Evolutionary conservation across 1,140 invertebrate genomes (phyloP), one percentile per base, ranked within the genome.

Genomic region (Holcopasites calliopsidis): DNA sequence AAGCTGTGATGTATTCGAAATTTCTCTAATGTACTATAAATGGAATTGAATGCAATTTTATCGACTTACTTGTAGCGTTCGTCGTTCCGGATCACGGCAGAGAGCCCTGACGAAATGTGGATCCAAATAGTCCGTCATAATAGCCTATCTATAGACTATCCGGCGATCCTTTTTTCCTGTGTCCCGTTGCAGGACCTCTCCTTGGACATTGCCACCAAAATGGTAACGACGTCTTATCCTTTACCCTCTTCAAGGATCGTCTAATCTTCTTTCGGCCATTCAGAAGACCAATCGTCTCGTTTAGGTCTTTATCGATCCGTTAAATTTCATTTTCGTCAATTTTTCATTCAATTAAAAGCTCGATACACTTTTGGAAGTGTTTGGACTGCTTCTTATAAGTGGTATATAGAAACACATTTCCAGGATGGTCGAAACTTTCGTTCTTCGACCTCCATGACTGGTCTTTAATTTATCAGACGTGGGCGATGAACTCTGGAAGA

Each of bases 101-200:
- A 95, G 91, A 72, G 94, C 93, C 79, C 93, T 92, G 57, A 94
- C 89, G 84, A 94, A 95, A 88, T 94, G 93, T 62, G 93, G 93
- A 87, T 94, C 94, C 90, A 94, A 93, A 87, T 94, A 91, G 80
- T 91, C 90, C 87, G 90, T 91, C 91, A 91, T 92, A 90, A 87
- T 88, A 87, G 85, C 83, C 86, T 57, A 38, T 11, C 80, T 54
- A 38, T 47, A 71, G 80, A 86, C 84, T 88, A 86, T 80, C 78
- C 71, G 52, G 81, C 80, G 68, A 47, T 80, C 68, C 77, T 66
- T 80, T 73, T 68, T 55, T 47, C 58, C 69, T 69, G 68, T 76
- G 40, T 84, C 62, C 52, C 31, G 54, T 28, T 66, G 16, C 62
- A 58, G 76, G 35, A 72, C 62, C 58, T 55, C 73, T 77, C 65